Conservation (phyloP, 1,140 invertebrate genomes). For the Kradibia gibbosae region DNA sequence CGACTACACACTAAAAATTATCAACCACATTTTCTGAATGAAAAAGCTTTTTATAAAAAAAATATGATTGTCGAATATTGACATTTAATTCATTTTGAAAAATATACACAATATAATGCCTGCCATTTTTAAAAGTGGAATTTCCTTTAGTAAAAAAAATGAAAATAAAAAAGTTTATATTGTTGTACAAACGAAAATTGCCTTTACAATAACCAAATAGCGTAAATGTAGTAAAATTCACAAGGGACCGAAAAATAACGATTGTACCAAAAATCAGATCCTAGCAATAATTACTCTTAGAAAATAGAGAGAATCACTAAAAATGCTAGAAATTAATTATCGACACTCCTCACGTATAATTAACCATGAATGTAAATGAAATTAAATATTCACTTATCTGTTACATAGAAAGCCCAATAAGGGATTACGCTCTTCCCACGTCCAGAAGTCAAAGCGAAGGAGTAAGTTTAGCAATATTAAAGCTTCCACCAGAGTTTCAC, state of each 20-base stretch:
- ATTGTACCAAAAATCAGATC: neutral
- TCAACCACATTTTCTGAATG: no score
- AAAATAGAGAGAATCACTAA: neutral
- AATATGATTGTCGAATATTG: no score
- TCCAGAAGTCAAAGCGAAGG: neutral
- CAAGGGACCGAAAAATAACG: neutral
- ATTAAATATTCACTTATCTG: neutral
- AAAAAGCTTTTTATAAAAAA: no score
- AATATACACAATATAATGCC: no score
- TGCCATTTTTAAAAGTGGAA: no score
- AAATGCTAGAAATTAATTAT: neutral
- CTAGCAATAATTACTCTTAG: neutral
- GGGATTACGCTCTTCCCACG: neutral
- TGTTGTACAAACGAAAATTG: neutral
- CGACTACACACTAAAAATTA: no score
- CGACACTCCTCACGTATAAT: neutral
- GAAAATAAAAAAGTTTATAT: neutral
- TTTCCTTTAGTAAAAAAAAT: no score
- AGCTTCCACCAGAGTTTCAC: neutral
- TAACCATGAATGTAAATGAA: conserved; percentile 13
- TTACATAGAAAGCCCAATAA: neutral
- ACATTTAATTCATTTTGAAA: no score
- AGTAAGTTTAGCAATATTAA: neutral
- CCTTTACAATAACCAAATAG: conserved; percentile 31
- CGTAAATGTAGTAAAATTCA: neutral